Evolutionary conservation across 2,888 invertebrate genomes (phyloP).

Genomic region (Erebia aethiops): DNA sequence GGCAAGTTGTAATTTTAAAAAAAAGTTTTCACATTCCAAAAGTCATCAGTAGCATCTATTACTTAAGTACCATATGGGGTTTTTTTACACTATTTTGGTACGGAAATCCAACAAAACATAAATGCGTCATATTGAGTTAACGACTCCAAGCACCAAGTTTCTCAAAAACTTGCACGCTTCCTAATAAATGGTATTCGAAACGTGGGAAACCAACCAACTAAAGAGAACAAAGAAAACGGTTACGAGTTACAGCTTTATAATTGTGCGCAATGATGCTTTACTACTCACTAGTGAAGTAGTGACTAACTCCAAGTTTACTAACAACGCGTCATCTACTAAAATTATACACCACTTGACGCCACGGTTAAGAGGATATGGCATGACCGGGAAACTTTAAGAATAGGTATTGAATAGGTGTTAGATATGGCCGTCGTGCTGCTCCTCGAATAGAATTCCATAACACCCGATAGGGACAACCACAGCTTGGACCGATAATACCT

Average conservation of each 20-base stretch:
- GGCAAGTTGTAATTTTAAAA: no score
- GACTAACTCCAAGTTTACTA: constrained; percentile 12
- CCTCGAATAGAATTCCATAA: no score
- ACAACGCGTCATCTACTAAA: constrained; percentile 27
- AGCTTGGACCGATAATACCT: no score
- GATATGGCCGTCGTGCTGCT: no score
- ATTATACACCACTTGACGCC: constrained; percentile 35
- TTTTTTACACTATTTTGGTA: no score
- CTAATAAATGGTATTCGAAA: neutral
- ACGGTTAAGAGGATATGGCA: no score
- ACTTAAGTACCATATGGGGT: no score
- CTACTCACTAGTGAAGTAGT: constrained; percentile 1
- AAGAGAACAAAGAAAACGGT: constrained; percentile 17
- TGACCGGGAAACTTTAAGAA: no score
- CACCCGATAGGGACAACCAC: no score
- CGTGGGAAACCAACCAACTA: constrained; percentile 12
- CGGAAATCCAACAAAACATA: neutral
- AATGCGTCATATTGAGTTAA: neutral
- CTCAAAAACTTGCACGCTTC: neutral
- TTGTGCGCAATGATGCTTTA: constrained; percentile 10
- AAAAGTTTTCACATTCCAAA: no score
- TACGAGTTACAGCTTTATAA: constrained; percentile 5
- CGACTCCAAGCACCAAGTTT: neutral
- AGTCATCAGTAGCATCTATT: no score
- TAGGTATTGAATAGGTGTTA: no score